Percentiles rank a stretch among this genome's conserved stretches.
Evolutionary conservation across 2,113 vertebrate species (phyloP).

Genomic region (Heliornis fulica): DNA sequence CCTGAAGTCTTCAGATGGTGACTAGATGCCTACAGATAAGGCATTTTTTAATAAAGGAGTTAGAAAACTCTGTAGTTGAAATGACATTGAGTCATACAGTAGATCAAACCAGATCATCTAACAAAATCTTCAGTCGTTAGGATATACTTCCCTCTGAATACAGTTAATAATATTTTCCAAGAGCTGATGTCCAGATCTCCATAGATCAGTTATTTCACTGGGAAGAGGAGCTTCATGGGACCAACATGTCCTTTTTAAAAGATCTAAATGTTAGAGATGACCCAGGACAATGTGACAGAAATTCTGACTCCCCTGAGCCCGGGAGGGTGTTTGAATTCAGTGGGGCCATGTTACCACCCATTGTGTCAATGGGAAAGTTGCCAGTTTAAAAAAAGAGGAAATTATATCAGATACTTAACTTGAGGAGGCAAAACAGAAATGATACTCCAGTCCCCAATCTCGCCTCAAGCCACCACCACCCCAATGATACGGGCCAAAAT

Average conservation of each 20-base stretch:
- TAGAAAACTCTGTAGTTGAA: not conserved
- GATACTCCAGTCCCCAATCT: not conserved
- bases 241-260: not conserved
- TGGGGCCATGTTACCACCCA: not conserved
- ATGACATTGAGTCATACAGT: constrained; percentile 34
- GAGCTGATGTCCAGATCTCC: not conserved
- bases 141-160: not conserved
- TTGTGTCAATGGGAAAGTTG: constrained; percentile 2
- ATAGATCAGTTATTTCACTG: not conserved
- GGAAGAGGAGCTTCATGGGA: not conserved
- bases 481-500: not conserved
- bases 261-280: not conserved
- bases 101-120: constrained; percentile 4
- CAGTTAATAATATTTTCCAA: not conserved
- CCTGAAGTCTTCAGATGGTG: constrained; percentile 32
- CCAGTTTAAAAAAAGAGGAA: not conserved
- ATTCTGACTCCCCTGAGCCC: not conserved
- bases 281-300: not conserved
- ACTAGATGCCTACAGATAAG: constrained; percentile 66
- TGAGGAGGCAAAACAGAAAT: not conserved
- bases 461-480: not conserved
- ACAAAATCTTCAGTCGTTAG: not conserved
- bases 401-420: not conserved
- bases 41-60: constrained; percentile 38
- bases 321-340: not conserved